Conservation (phyloP, 2,797 vertebrate species). For the Phyllotis vaccarum region DNA sequence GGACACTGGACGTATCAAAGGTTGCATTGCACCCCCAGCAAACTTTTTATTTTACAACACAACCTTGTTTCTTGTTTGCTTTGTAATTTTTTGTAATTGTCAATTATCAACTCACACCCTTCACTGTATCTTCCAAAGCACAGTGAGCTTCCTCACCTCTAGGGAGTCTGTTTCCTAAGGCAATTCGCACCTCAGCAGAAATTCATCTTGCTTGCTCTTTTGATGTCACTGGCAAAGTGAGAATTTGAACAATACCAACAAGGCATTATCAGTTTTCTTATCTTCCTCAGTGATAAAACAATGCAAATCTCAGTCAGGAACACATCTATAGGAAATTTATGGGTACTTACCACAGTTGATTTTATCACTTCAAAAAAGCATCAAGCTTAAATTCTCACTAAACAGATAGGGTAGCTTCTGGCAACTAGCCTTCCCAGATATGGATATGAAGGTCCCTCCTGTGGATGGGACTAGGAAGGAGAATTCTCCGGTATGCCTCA, state of each 20-base stretch:
- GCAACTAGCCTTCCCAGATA: no score
- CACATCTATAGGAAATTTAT: not conserved
- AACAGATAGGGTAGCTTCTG: not conserved
- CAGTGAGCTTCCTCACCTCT: not conserved
- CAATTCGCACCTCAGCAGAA: not conserved
- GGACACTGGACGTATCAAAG: not conserved
- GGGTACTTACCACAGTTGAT: not conserved
- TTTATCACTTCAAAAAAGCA: not conserved
- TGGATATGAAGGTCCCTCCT: not conserved
- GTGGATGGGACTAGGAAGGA: rapidly evolving
- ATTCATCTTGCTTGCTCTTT: not conserved
- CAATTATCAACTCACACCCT: not conserved
- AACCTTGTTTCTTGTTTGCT: not conserved
- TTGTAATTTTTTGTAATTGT: not conserved
- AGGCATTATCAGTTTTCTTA: no score
- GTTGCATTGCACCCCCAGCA: slow-evolving; percentile 28
- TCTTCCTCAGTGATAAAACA: not conserved
- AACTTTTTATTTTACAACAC: slow-evolving; percentile 39
- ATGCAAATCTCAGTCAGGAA: not conserved
- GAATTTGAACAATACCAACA: not conserved
- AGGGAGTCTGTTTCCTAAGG: not conserved
- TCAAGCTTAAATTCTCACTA: not conserved
- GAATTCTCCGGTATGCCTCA: not conserved
- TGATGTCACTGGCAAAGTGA: not conserved
- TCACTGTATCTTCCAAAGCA: not conserved